Evolutionary conservation across 2,113 vertebrate species (phyloP).

Genomic region (Onychostruthus taczanowskii): DNA sequence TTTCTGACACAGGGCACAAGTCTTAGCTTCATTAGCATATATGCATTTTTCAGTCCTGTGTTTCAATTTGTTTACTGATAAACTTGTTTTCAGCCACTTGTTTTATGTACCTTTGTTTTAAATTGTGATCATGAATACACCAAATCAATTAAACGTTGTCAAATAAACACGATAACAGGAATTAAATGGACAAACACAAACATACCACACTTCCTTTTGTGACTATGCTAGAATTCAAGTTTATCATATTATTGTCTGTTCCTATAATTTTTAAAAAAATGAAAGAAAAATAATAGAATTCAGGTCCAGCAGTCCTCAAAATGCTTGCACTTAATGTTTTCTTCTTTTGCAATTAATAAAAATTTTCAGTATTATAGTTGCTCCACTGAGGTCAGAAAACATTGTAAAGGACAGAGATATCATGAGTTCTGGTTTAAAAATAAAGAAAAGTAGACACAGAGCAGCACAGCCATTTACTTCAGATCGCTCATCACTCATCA

Average conservation of each 20-base stretch:
- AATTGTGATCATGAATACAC: background rate
- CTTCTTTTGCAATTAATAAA: background rate
- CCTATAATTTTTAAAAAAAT: background rate
- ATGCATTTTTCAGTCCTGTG: background rate
- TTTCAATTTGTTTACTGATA: background rate
- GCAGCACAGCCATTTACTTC: background rate
- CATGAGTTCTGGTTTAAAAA: background rate
- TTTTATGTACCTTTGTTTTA: background rate
- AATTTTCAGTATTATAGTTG: background rate
- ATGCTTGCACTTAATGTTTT: background rate
- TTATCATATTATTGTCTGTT: background rate
- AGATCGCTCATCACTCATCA: background rate
- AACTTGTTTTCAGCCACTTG: background rate
- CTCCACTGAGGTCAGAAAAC: background rate
- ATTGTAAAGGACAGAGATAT: background rate
- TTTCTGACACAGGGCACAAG: background rate
- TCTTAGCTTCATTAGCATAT: background rate
- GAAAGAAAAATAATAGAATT: background rate
- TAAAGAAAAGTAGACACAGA: background rate
- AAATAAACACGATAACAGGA: background rate
- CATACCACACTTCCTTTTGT: rapidly evolving
- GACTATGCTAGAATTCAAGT: background rate
- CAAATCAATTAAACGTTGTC: background rate
- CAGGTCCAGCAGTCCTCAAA: background rate
- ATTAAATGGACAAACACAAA: background rate